These are phyloP conservation scores for Megaceryle torquata DNA, from an alignment of 2,113 vertebrate genomes.

Conservation along the genomic window DNA sequence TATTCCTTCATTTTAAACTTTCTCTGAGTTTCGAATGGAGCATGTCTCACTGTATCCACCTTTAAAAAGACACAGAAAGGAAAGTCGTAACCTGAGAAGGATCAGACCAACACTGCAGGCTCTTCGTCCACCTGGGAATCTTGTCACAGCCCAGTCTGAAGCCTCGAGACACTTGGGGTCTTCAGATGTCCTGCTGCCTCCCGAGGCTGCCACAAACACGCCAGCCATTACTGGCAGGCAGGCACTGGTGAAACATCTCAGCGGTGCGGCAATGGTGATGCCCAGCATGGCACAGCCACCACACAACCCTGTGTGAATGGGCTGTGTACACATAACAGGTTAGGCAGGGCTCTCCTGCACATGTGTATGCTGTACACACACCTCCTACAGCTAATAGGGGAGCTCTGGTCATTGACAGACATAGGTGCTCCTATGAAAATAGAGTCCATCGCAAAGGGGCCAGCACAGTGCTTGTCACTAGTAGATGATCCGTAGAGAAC, in stretches of 20 bases:
- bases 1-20: too few species aligned
- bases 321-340: neutral
- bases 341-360: neutral
- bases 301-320: neutral
- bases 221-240: neutral
- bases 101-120: too few species aligned
- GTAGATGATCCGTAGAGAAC: neutral
- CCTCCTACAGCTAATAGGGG: too few species aligned
- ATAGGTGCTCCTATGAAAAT: neutral
- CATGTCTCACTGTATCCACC: too few species aligned
- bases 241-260: neutral
- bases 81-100: too few species aligned
- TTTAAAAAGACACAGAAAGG: too few species aligned
- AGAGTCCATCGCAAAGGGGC: neutral
- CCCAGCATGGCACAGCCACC: neutral
- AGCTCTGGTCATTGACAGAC: too few species aligned
- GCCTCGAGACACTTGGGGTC: too few species aligned
- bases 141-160: too few species aligned
- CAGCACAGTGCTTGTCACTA: neutral
- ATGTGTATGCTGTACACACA: neutral
- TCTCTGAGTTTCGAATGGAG: too few species aligned
- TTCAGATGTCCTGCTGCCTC: too few species aligned
- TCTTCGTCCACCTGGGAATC: too few species aligned
- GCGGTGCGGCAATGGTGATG: neutral
- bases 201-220: neutral